Conservation (phyloP, 2,797 vertebrate genomes). For the Argyrosomus regius region DNA sequence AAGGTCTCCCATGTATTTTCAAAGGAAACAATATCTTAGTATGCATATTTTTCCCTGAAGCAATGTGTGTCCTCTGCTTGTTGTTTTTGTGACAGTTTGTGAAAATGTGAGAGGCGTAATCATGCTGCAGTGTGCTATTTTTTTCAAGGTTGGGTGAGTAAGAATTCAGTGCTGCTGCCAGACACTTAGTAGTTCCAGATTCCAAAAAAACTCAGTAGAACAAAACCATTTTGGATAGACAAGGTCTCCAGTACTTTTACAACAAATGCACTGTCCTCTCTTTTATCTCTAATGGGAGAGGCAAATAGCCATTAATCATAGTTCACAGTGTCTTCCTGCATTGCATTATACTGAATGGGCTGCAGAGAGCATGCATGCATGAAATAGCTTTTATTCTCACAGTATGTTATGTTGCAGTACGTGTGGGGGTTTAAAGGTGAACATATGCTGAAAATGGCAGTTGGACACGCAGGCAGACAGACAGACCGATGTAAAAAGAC, state of each 20-base stretch:
- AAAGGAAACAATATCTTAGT: conserved; percentile 82
- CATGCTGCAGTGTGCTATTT: conserved; percentile 75
- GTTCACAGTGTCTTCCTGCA: conserved; percentile 56
- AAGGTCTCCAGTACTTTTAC: conserved; percentile 47
- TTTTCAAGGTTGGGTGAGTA: conserved; percentile 74
- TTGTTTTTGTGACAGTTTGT: conserved; percentile 82
- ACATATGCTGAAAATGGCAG: conserved; percentile 16
- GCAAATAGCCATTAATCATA: conserved; percentile 78
- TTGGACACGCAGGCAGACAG: not conserved
- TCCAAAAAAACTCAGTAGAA: conserved; percentile 63
- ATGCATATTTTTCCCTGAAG: conserved; percentile 81
- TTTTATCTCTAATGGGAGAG: conserved; percentile 64
- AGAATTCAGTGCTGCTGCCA: conserved; percentile 71
- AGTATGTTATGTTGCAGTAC: conserved; percentile 28
- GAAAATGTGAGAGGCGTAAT: conserved; percentile 79
- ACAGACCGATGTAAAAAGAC: not conserved
- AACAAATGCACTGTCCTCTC: conserved; percentile 56
- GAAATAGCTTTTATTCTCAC: conserved; percentile 66
- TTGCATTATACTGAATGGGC: conserved; percentile 47
- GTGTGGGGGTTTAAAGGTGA: conserved; percentile 17
- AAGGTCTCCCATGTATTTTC: conserved; percentile 77
- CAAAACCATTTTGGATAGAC: conserved; percentile 62
- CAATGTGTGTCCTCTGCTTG: conserved; percentile 77
- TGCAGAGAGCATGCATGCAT: conserved; percentile 58
- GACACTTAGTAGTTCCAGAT: conserved; percentile 64